Percentiles rank a stretch among this genome's conserved stretches.
Evolutionary conservation across 2,113 vertebrate genomes (phyloP).

Genomic region (Callipepla californica): DNA sequence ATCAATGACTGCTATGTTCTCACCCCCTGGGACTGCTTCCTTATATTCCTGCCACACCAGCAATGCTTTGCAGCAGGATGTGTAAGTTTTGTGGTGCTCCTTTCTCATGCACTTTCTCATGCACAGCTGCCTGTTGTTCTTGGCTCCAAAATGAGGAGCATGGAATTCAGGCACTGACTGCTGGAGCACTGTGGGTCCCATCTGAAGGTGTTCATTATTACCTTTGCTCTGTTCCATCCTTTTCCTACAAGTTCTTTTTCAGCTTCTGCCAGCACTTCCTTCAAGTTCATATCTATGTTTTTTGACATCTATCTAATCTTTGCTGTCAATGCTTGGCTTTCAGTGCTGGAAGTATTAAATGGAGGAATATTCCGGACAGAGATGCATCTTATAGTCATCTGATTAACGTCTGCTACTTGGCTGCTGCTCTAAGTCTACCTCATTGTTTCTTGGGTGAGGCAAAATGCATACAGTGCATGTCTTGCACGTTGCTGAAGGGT

Average conservation of each 20-base stretch:
- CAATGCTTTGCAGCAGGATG: not conserved
- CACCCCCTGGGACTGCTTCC: not conserved
- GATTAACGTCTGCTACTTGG: not conserved
- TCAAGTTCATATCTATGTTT: not conserved
- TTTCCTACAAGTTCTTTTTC: not conserved
- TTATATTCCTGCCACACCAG: not conserved
- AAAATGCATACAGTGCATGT: not conserved
- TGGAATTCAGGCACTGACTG: not conserved
- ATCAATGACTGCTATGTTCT: not conserved
- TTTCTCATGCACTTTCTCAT: not conserved
- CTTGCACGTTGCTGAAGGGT: not conserved
- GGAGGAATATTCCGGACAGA: not conserved
- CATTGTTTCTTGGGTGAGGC: not conserved
- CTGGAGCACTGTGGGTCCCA: not conserved
- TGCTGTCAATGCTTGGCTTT: not conserved
- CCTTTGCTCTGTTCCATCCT: not conserved
- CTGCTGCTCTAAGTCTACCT: not conserved
- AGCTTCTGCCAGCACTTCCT: not conserved
- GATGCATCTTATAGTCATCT: not conserved
- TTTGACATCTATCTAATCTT: not conserved
- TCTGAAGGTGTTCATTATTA: rapidly evolving
- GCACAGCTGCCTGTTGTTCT: not conserved
- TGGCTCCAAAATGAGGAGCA: not conserved
- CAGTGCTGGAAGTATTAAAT: not conserved
- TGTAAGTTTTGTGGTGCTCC: rapidly evolving